Conservation (phyloP, 2,888 invertebrate genomes). For the Lasioglossum lativentre region DNA sequence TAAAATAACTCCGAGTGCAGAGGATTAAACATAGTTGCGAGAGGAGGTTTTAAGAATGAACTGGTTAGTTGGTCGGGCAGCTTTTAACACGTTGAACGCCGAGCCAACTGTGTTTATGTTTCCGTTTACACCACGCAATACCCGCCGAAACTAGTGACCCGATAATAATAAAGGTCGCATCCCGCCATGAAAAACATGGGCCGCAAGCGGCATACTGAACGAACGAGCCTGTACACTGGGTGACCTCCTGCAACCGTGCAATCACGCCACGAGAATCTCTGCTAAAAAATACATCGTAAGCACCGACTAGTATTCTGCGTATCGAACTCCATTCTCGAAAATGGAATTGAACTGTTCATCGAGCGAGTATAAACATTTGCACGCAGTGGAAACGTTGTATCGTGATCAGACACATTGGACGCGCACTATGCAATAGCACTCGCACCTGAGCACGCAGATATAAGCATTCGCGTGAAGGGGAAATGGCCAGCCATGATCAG, state of each 20-base stretch:
- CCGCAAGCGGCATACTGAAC: neutral
- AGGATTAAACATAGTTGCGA: neutral
- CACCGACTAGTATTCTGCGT: neutral
- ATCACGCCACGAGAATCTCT: neutral
- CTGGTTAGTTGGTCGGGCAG: neutral
- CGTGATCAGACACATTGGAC: neutral
- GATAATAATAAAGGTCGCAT: conserved; percentile 3
- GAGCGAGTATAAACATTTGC: neutral
- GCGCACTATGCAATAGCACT: neutral
- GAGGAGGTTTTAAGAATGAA: neutral
- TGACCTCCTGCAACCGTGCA: neutral
- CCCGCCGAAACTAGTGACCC: neutral
- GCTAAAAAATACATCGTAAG: neutral
- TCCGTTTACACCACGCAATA: neutral
- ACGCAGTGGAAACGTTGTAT: neutral
- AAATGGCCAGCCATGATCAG: neutral
- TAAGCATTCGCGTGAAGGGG: neutral
- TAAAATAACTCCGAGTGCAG: too few relatives aligned
- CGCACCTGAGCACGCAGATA: neutral
- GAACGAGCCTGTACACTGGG: neutral
- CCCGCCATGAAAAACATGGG: neutral
- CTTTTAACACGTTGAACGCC: neutral
- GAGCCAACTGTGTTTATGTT: neutral
- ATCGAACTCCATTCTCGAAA: neutral
- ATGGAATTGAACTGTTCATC: neutral